phyloP scores from a whole-genome alignment of 1,140 invertebrate genomes.

The Chironomus striatipennis region DNA sequence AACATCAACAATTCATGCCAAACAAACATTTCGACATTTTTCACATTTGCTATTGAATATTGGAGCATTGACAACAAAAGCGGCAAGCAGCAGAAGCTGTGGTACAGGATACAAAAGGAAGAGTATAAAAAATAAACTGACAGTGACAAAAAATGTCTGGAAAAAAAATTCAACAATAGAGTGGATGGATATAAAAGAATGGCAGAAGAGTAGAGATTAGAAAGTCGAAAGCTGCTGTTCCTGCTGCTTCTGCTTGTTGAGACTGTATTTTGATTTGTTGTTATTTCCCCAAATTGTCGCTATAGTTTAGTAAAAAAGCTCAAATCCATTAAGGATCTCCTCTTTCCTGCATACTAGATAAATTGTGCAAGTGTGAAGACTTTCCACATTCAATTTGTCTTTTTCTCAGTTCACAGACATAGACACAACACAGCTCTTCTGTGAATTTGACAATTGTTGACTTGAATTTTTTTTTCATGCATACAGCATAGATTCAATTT shows the following conservation, averaged over 20 bases:
- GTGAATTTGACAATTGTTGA: background rate
- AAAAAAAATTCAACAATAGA: too few relatives aligned
- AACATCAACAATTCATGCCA: conserved; percentile 8
- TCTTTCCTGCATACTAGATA: too few relatives aligned
- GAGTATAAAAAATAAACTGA: background rate
- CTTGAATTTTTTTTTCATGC: background rate
- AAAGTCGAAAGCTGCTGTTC: background rate
- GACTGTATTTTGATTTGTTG: too few relatives aligned
- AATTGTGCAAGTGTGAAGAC: too few relatives aligned
- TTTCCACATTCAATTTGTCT: too few relatives aligned
- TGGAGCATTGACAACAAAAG: background rate
- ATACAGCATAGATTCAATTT: background rate
- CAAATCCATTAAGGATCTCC: too few relatives aligned
- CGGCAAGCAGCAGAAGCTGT: too few relatives aligned
- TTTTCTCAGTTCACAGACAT: too few relatives aligned
- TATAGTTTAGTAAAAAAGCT: background rate
- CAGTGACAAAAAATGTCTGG: background rate
- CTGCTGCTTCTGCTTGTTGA: background rate
- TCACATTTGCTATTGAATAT: background rate
- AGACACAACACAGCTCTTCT: background rate
- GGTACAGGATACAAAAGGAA: background rate
- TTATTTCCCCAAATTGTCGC: background rate
- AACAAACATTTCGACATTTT: conserved; percentile 14
- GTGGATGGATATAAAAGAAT: too few relatives aligned
- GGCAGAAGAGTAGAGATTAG: background rate